Evolutionary conservation across 2,113 vertebrate genomes (phyloP), one percentile per base, ranked within the genome.

Genomic region (Dromaius novaehollandiae): DNA sequence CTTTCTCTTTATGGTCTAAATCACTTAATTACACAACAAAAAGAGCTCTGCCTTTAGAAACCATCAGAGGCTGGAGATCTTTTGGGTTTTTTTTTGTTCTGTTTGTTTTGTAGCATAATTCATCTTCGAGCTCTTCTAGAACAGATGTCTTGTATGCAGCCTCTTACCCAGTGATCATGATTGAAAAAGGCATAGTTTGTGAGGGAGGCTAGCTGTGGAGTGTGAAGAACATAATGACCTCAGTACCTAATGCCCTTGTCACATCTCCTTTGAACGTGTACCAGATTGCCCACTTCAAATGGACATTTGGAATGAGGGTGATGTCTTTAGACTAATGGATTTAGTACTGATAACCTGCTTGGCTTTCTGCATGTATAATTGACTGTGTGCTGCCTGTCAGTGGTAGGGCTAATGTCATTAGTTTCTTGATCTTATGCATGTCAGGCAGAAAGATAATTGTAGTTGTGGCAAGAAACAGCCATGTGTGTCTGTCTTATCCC

Each of bases 361-460:
- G 69, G 44, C 24, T 95, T 92, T 90, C 76, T 94, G 76, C 51
- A 83, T 30, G n/a, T 81, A 76, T 73, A 93, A 88, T 53, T 96
- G 24, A 9, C 65, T 89, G 9, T 46, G 44, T 88, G 63, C 68
- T 68, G 40, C 46, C 88, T 82, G 89, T 93, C 91, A 90, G 20
- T 83, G 63, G 78, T 51, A 88, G 77, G 20, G 46, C 22, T 81
- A 89, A 93, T 94, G 36, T 42, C 51, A 84, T 94, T 93, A 87
- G 56, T 60, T 87, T 64, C 60, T 68, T 93, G 63, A 88, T 69
- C 65, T 95, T 73, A 46, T 6, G 30, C 19, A 44, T 80, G 38
- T 81, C 36, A 83, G n/a, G 32, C 48, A 93, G 64, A 91, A 90
- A 82, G 32, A 51, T 24, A 68, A 40, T 89, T 95, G 78, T 66